Evolutionary conservation across 2,113 vertebrate genomes (phyloP), one percentile per base, ranked within the genome.

Genomic region (Dromiciops gliroides): DNA sequence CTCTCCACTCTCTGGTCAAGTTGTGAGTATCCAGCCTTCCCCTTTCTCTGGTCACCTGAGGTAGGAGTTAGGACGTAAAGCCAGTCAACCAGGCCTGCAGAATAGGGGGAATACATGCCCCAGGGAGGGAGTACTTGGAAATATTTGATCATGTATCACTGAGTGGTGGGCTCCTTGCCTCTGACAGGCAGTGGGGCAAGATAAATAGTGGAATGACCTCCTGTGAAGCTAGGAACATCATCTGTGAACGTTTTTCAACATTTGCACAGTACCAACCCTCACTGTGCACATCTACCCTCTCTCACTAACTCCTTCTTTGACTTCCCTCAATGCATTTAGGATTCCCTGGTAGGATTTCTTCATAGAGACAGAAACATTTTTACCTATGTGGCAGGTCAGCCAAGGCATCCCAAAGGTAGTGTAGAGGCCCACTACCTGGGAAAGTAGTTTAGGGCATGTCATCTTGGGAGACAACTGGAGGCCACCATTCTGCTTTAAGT

Each of bases 1-100:
- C 98, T 1, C 98, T 99, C 91, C 99, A 97, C 94, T 99, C 99
- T 0, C 98, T 99, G 96, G 98, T 98, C 95, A 99, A 99, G 98
- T 98, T 99, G 99, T 99, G 97, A 99, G 99, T 99, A 90, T 26
- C 14, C 37, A 6, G 3, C 24, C 25, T 24, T 7, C 1, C 8
- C 37, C 44, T 23, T 96, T 19, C 12, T 90, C n/a, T 50, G 28
- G 31, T 48, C 24, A 22, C 31, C 52, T 12, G 23, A 48, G 44
- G 24, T 83, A 28, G 50, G 47, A 1, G 0, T 5, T 0, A 7
- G 89, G 60, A 53, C 25, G 28, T 50, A 48, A 90, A 50, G 48
- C 25, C 25, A 26, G 11, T 48, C 48, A 16, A 49, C 10, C 48
- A 48, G 48, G 11, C n/a, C 7, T 1, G 19, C 6, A n/a, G 14